phyloP scores from a whole-genome alignment of 2,113 vertebrate species.

The Patagioenas fasciata region DNA sequence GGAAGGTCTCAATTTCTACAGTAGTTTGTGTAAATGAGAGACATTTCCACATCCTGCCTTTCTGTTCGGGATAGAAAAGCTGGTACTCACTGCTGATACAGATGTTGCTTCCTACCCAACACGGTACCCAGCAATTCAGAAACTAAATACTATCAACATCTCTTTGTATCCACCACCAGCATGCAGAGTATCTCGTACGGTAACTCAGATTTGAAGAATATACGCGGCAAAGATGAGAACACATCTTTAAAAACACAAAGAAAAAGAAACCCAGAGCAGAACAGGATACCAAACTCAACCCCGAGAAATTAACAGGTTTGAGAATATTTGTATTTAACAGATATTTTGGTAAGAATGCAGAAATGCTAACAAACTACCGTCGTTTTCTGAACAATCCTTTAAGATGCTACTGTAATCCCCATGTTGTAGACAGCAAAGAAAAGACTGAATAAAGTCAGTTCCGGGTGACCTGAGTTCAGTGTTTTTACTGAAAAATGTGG shows the following conservation, averaged over 20 bases:
- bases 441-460: background rate
- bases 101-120: background rate
- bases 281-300: background rate
- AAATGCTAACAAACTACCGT: rapidly evolving
- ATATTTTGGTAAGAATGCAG: background rate
- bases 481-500: background rate
- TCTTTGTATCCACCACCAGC: background rate
- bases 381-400: background rate
- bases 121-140: background rate
- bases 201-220: background rate
- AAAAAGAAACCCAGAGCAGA: background rate
- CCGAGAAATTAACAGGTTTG: background rate
- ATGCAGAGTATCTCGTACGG: background rate
- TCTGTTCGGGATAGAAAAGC: background rate
- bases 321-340: background rate
- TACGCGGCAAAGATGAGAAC: background rate
- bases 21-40: background rate
- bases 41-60: background rate
- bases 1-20: background rate
- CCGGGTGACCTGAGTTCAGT: background rate
- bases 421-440: background rate
- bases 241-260: background rate
- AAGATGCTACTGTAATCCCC: background rate
- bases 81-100: too few species aligned
- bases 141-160: background rate